Conservation (phyloP, 2,888 invertebrate species). For the Plusia festucae region DNA sequence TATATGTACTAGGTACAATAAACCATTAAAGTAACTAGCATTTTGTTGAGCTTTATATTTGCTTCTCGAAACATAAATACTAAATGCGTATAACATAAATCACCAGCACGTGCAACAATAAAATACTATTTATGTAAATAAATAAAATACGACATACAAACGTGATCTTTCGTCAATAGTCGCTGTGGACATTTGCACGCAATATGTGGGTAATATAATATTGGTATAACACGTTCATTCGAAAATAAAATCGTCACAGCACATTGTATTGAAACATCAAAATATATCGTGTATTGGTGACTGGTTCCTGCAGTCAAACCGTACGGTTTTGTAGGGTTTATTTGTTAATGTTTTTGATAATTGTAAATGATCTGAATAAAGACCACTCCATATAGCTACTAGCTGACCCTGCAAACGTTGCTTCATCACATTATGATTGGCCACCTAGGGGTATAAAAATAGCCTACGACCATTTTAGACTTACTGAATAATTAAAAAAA, state of each 20-base stretch:
- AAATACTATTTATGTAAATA: constrained; percentile 34
- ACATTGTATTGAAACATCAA: neutral
- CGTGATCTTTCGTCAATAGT: constrained; percentile 25
- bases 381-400: no score
- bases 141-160: constrained; percentile 15
- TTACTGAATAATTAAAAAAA: no score
- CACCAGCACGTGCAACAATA: constrained; percentile 31
- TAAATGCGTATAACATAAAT: constrained; percentile 21
- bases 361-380: no score
- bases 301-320: no score
- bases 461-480: no score
- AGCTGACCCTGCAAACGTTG: no score
- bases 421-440: no score
- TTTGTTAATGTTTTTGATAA: no score
- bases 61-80: constrained; percentile 24
- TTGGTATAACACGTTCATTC: neutral
- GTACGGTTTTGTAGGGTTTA: no score
- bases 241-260: neutral
- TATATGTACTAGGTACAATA: no score
- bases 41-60: neutral
- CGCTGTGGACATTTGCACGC: constrained; percentile 30
- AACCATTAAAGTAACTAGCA: no score
- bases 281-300: neutral
- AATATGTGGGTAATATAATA: constrained; percentile 12
- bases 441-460: no score